Conservation (phyloP, 2,797 vertebrate species). For the Neosalanx taihuensis region DNA sequence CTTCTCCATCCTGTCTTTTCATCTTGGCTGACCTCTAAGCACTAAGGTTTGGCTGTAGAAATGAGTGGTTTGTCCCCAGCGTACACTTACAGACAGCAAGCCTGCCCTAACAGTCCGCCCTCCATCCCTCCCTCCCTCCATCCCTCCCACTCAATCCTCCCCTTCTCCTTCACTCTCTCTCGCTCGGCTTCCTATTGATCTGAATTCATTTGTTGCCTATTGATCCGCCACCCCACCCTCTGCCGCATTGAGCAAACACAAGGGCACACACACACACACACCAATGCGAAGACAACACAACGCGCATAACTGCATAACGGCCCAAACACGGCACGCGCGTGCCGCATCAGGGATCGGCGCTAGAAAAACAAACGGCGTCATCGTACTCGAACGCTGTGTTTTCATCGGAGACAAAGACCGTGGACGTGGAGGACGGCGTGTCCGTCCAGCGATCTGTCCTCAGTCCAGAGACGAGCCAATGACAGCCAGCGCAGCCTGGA, state of each 20-base stretch:
- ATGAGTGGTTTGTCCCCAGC: slow-evolving; percentile 60
- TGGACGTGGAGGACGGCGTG: slow-evolving; percentile 32
- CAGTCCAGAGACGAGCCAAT: slow-evolving; percentile 57
- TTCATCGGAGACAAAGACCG: slow-evolving; percentile 32
- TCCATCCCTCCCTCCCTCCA: slow-evolving; percentile 43
- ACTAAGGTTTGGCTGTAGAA: slow-evolving; percentile 52
- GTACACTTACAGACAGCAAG: slow-evolving; percentile 46
- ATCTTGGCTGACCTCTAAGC: slow-evolving; percentile 53
- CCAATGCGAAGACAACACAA: neutral
- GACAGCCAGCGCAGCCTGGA: slow-evolving; percentile 57
- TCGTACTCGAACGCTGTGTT: slow-evolving; percentile 32
- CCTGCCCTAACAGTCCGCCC: slow-evolving; percentile 13
- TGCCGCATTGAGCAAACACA: slow-evolving; percentile 77
- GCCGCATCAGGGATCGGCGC: neutral
- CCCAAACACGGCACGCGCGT: neutral
- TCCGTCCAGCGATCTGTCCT: slow-evolving; percentile 43
- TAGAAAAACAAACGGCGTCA: neutral
- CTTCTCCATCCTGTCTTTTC: slow-evolving; percentile 39
- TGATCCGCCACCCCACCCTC: slow-evolving; percentile 74
- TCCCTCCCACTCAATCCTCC: slow-evolving; percentile 47
- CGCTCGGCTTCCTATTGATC: slow-evolving; percentile 71
- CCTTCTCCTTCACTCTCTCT: slow-evolving; percentile 36
- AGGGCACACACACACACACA: slow-evolving; percentile 60
- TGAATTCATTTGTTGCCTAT: slow-evolving; percentile 79
- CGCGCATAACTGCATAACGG: slow-evolving; percentile 12